These are phyloP conservation scores for Acholoe squamosa DNA, from an alignment of 2,888 invertebrate species.

Conservation along the genomic window DNA sequence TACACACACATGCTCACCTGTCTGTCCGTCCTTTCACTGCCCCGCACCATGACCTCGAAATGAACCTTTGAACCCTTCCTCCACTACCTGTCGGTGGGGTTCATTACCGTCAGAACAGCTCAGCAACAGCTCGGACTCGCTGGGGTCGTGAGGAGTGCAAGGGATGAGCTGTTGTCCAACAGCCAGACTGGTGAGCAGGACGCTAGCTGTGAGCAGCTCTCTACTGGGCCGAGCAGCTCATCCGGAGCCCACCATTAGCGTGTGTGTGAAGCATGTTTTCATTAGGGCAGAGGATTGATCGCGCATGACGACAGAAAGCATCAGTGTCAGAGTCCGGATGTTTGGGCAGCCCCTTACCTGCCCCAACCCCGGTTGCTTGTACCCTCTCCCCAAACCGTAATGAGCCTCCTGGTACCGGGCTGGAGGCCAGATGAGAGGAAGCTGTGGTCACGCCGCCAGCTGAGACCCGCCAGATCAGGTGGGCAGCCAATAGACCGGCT, in stretches of 20 bases:
- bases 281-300: conserved; percentile 39
- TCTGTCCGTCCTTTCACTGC: not conserved
- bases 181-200: not conserved
- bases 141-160: not conserved
- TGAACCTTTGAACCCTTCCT: conserved; percentile 45
- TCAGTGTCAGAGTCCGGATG: conserved; percentile 41
- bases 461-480: conserved; percentile 27
- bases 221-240: not conserved
- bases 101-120: conserved; percentile 28
- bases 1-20: not conserved
- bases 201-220: not conserved
- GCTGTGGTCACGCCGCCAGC: not conserved
- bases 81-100: conserved; percentile 2
- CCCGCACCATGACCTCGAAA: not conserved
- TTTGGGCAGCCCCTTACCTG: not conserved
- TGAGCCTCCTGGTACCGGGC: not conserved
- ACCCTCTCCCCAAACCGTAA: not conserved
- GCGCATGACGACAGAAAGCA: conserved; percentile 53
- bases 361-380: not conserved
- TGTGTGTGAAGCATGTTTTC: conserved; percentile 38
- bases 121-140: not conserved
- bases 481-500: not conserved
- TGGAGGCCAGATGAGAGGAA: conserved; percentile 1
- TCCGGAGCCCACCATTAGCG: conserved; percentile 15
- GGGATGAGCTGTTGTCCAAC: conserved; percentile 30